Percentiles rank a stretch among this genome's conserved stretches.
Evolutionary conservation across 2,888 invertebrate species (phyloP).

Genomic region (Camptogramma bilineatum): DNA sequence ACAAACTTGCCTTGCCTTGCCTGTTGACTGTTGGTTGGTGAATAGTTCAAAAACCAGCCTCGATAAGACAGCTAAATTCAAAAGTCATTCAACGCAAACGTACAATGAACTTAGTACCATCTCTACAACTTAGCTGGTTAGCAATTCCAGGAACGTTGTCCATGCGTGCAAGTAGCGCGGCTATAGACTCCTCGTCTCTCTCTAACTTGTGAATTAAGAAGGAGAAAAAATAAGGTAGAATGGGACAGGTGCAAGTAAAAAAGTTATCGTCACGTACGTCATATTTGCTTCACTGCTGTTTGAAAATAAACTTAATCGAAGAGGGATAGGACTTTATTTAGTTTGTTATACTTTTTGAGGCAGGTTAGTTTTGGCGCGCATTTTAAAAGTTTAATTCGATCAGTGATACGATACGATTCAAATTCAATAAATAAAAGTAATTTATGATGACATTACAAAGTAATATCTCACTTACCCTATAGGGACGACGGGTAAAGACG

Average conservation of each 20-base stretch:
- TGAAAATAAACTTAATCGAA: slow-evolving; percentile 43
- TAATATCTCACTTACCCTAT: slow-evolving; percentile 69
- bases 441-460: too few species aligned
- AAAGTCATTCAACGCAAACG: slow-evolving; percentile 43
- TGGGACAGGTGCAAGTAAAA: slow-evolving; percentile 52
- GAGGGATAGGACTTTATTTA: slow-evolving; percentile 32
- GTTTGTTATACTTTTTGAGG: slow-evolving; percentile 12
- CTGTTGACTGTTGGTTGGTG: slow-evolving; percentile 23
- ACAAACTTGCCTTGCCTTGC: slow-evolving; percentile 69
- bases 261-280: slow-evolving; percentile 56
- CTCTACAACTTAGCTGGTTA: slow-evolving; percentile 56
- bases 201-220: slow-evolving; percentile 45
- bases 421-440: neutral
- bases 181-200: slow-evolving; percentile 42
- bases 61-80: slow-evolving; percentile 59
- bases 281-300: slow-evolving; percentile 25
- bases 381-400: slow-evolving; percentile 53
- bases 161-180: slow-evolving; percentile 56
- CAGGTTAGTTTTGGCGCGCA: slow-evolving; percentile 47
- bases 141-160: slow-evolving; percentile 58
- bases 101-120: slow-evolving; percentile 38
- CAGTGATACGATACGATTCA: slow-evolving; percentile 45
- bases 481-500: slow-evolving; percentile 49
- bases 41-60: slow-evolving; percentile 25
- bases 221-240: slow-evolving; percentile 47